Evolutionary conservation across 2,113 vertebrate species (phyloP), one percentile per base, ranked within the genome.

Genomic region (Gadus macrocephalus): DNA sequence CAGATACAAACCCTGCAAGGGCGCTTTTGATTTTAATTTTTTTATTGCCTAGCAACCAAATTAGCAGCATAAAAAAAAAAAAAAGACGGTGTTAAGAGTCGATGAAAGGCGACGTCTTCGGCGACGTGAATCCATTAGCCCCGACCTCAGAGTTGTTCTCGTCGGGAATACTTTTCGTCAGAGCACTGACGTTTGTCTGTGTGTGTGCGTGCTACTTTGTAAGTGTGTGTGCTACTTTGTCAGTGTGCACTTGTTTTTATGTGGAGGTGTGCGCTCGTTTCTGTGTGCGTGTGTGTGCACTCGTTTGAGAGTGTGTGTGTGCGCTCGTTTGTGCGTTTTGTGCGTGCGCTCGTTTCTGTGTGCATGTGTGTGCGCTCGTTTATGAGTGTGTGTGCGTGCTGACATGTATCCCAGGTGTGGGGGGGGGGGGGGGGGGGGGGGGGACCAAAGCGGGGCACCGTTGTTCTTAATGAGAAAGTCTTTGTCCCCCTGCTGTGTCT

Each of bases 1-100:
- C 86, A 71, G 15, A 62, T 68, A 19, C 27, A 80, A 73, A 56
- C 62, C 28, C 5, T 35, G 22, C 17, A 62, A 72, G 19, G 55
- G 63, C 31, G 31, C 31, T 35, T 35, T 35, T 35, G 2, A 35
- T 35, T 35, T 35, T 4, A 56, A 56, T 25, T 71, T 49, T 16
- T 16, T 35, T 49, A 70, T 61, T 64, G 38, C 74, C 74, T 66
- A 42, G 38, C 71, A 65, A 68, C 62, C 42, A 58, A 61, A 70
- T 62, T 19, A 55, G 53, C 53, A 15, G 3, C 12, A 55, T 55
- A 11, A 55, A 55, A 55, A 55, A 20, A 55, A 20, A 55, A 55
- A 11, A 55, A 55, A 5, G 53, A 8, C 2, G 25, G 2, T 25
- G 25, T 25, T 35, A 5, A 35, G 31, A 35, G 31, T 35, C 31